phyloP scores from a whole-genome alignment of 2,113 vertebrate genomes.

The Antechinus stuartii region DNA sequence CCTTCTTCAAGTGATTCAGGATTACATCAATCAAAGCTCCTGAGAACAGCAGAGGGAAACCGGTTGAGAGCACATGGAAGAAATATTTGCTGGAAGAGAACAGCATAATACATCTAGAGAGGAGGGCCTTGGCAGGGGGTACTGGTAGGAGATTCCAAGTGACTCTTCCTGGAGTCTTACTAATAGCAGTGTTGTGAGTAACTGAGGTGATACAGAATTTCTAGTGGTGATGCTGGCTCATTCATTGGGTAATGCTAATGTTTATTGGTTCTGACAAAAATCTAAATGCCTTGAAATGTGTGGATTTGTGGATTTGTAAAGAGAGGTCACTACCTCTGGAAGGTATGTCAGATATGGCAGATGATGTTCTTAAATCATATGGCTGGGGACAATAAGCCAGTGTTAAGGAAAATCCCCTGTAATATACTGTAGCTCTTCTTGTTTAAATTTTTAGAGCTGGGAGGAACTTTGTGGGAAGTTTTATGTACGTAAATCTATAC shows the following conservation, averaged over 20 bases:
- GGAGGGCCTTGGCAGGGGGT: too few relatives aligned
- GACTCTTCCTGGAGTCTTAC: background rate
- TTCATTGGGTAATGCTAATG: background rate
- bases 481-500: background rate
- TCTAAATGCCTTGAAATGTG: background rate
- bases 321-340: background rate
- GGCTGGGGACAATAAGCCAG: background rate
- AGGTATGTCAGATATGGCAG: background rate
- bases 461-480: background rate
- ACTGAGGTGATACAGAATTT: background rate
- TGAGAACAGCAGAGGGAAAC: background rate
- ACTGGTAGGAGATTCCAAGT: background rate
- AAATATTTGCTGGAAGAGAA: background rate
- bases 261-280: background rate
- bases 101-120: background rate
- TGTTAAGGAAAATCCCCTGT: background rate
- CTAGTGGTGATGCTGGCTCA: background rate
- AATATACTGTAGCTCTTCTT: background rate
- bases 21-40: background rate
- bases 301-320: background rate
- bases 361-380: background rate
- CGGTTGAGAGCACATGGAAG: background rate
- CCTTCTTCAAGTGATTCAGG: background rate
- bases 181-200: background rate
- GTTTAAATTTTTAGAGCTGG: background rate